These are phyloP conservation scores for Thomomys bottae DNA, from an alignment of 2,113 vertebrate species.

Conservation along the genomic window DNA sequence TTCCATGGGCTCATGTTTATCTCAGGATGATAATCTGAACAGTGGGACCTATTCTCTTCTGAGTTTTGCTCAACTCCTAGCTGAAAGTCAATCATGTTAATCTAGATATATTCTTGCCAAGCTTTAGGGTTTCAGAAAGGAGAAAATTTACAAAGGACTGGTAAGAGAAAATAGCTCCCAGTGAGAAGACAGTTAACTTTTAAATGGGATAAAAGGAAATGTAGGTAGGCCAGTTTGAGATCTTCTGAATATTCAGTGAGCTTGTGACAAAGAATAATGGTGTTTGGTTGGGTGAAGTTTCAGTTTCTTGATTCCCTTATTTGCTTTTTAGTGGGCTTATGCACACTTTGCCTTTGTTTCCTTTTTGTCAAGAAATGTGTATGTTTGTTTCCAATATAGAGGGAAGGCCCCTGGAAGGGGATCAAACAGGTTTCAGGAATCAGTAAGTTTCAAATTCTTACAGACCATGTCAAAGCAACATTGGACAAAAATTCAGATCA, in stretches of 20 bases:
- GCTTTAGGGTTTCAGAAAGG: constrained; percentile 50
- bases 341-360: not conserved
- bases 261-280: not conserved
- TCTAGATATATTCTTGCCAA: constrained; percentile 47
- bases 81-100: constrained; percentile 33
- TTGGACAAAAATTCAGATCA: constrained; percentile 34
- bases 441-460: not conserved
- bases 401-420: not conserved
- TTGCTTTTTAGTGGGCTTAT: constrained; percentile 20
- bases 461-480: not conserved
- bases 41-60: constrained; percentile 48
- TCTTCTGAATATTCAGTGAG: constrained; percentile 35
- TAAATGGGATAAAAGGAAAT: constrained; percentile 58
- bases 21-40: constrained; percentile 68
- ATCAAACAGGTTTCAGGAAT: not conserved
- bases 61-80: constrained; percentile 44
- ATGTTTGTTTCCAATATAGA: not conserved
- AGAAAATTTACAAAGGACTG: constrained; percentile 62
- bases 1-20: constrained; percentile 81
- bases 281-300: not conserved
- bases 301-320: constrained; percentile 1
- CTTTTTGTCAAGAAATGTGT: constrained; percentile 26
- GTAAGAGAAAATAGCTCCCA: constrained; percentile 59
- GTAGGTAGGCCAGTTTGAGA: not conserved
- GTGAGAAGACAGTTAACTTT: constrained; percentile 69